Conservation (phyloP, 2,113 vertebrate genomes). For the Otolemur garnettii region DNA sequence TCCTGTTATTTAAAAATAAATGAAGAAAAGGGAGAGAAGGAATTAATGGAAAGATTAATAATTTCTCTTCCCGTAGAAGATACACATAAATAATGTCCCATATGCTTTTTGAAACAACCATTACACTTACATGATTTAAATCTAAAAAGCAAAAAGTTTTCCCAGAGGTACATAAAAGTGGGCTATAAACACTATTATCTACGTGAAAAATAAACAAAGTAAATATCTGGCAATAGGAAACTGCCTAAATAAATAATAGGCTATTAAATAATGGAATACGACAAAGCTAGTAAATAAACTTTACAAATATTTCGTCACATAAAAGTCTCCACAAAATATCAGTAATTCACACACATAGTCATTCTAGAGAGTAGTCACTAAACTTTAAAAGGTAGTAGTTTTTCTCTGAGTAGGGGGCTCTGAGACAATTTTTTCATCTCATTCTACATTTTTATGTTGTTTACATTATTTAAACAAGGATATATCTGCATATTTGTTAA, state of each 20-base stretch:
- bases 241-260: background rate
- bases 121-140: background rate
- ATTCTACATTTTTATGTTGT: background rate
- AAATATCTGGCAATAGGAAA: background rate
- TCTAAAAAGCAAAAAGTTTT: background rate
- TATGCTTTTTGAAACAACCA: background rate
- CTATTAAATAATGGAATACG: background rate
- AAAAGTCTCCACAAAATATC: constrained; percentile 22
- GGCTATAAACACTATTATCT: background rate
- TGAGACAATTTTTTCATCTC: background rate
- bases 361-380: background rate
- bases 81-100: background rate
- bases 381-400: background rate
- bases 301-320: background rate
- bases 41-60: background rate
- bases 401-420: background rate
- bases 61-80: background rate
- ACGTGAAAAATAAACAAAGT: background rate
- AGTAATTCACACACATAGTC: background rate
- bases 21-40: background rate
- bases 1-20: background rate
- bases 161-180: background rate
- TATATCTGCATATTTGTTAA: background rate
- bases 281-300: background rate
- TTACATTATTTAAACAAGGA: background rate